Conservation (phyloP, 1,140 invertebrate genomes). For the Euura saliciscinereae region DNA sequence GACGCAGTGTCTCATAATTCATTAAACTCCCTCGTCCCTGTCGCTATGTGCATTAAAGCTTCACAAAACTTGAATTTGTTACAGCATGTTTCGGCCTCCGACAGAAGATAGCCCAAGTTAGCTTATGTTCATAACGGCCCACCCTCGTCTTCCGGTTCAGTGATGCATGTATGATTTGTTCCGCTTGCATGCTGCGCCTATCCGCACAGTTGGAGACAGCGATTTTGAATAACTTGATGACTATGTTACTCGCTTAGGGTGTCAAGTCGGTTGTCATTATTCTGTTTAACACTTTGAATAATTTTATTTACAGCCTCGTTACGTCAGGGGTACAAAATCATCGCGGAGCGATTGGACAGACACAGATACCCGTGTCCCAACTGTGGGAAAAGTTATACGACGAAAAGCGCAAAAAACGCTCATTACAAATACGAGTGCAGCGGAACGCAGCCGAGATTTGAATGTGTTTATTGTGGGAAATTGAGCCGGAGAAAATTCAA, state of each 20-base stretch:
- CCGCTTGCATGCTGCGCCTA: neutral
- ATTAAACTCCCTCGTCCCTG: too few relatives aligned
- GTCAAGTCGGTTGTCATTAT: neutral
- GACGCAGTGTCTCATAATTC: too few relatives aligned
- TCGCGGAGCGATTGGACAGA: conserved; percentile 23
- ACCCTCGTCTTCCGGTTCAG: too few relatives aligned
- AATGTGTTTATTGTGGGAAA: conserved; percentile 57
- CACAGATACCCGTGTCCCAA: conserved; percentile 22
- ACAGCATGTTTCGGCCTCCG: too few relatives aligned
- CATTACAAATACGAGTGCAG: conserved; percentile 64
- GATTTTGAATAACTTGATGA: neutral
- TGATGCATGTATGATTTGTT: conserved; percentile 9
- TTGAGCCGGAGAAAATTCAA: conserved; percentile 60
- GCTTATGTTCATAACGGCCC: too few relatives aligned
- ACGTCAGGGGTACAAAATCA: neutral
- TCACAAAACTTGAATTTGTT: too few relatives aligned
- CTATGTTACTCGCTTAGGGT: neutral
- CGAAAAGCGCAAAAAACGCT: conserved; percentile 63
- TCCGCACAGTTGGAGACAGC: neutral
- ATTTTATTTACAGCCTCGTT: neutral
- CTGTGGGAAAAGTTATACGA: conserved; percentile 65
- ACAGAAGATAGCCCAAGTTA: too few relatives aligned
- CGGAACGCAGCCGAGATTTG: conserved; percentile 55
- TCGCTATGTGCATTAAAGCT: too few relatives aligned
- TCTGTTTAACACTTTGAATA: neutral